Conservation (phyloP, 1,140 invertebrate species). For the Acromyrmex heyeri region DNA sequence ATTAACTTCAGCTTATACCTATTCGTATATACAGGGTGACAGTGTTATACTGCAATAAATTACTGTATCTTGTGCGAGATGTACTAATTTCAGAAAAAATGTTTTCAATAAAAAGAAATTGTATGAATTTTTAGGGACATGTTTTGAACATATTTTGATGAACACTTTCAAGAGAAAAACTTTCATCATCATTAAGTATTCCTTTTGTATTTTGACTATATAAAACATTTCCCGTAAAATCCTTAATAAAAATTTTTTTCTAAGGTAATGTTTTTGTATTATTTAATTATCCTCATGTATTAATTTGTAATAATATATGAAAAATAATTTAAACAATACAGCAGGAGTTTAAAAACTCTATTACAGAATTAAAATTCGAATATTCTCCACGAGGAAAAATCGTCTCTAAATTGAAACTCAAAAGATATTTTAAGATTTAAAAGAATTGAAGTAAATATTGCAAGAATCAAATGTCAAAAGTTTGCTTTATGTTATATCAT, state of each 20-base stretch:
- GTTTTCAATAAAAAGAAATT: conserved; percentile 6
- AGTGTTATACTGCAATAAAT: neutral
- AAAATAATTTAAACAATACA: neutral
- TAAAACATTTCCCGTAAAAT: conserved; percentile 1
- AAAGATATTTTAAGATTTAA: neutral
- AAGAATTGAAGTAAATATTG: neutral
- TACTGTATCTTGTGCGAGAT: neutral
- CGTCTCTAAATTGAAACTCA: conserved; percentile 38
- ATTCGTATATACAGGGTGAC: conserved; percentile 54
- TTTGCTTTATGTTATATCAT: neutral
- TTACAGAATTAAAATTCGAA: conserved; percentile 27
- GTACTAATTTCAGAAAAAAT: neutral
- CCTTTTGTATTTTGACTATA: neutral
- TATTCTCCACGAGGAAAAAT: conserved; percentile 36
- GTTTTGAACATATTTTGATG: neutral
- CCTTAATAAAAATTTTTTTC: neutral
- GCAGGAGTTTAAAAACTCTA: neutral
- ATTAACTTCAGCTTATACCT: conserved; percentile 39
- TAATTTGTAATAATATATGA: neutral
- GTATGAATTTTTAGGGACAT: neutral
- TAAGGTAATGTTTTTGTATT: conserved; percentile 1
- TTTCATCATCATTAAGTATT: neutral
- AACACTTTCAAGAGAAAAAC: neutral
- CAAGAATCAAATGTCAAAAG: neutral
- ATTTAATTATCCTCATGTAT: conserved; percentile 22